These are phyloP conservation scores for Apodemus sylvaticus DNA, from an alignment of 2,113 vertebrate genomes.

Conservation along the genomic window DNA sequence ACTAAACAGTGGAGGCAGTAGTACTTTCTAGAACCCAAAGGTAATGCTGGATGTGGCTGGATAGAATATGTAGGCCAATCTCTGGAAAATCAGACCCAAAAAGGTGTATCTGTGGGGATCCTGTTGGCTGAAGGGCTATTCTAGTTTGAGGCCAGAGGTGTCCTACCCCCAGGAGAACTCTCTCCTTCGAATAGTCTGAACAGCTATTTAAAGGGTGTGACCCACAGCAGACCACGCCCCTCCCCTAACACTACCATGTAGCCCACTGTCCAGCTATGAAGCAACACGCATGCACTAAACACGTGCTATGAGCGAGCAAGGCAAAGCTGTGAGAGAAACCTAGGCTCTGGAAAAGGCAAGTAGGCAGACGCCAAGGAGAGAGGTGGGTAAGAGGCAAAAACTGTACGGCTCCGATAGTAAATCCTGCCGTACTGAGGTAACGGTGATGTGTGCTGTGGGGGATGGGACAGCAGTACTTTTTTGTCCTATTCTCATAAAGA, in stretches of 20 bases:
- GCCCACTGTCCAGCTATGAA: not conserved
- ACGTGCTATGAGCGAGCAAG: not conserved
- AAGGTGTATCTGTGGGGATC: not conserved
- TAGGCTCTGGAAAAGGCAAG: not conserved
- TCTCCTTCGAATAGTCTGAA: not conserved
- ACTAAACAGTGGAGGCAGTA: not conserved
- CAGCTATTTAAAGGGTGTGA: not conserved
- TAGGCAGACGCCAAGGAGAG: not conserved
- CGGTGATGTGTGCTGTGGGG: not conserved
- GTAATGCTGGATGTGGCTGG: rapidly evolving
- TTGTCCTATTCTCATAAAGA: not conserved
- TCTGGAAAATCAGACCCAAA: no score
- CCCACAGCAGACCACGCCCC: not conserved
- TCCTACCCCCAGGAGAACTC: not conserved
- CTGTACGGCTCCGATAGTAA: not conserved
- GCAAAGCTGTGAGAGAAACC: not conserved
- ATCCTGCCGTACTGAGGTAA: not conserved
- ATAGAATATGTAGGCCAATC: not conserved
- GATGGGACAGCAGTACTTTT: not conserved
- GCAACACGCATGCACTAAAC: not conserved
- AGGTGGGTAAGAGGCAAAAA: not conserved
- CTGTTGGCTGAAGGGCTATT: not conserved
- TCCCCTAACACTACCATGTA: not conserved
- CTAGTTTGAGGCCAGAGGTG: not conserved
- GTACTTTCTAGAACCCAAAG: not conserved